Percentiles rank a stretch among this genome's conserved stretches.
Conservation (phyloP, 2,888 invertebrate genomes). For the Branchellion lobata region DNA sequence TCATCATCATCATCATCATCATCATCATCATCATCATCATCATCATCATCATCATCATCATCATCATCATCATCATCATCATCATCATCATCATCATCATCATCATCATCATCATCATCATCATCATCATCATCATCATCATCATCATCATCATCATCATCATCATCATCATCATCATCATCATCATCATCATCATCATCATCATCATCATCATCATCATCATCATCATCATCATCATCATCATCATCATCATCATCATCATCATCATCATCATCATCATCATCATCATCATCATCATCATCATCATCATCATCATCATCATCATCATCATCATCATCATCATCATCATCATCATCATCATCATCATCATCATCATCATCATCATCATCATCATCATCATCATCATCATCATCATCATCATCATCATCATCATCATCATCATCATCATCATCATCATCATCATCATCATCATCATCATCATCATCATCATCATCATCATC, state of each 20-base stretch:
- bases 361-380: slow-evolving; percentile 30
- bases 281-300: not conserved
- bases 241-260: slow-evolving; percentile 8
- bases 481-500: slow-evolving; percentile 21
- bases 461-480: slow-evolving; percentile 18
- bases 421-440: slow-evolving; percentile 24
- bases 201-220: not conserved
- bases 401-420: slow-evolving; percentile 24
- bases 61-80: slow-evolving; percentile 24
- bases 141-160: slow-evolving; percentile 3
- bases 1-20: slow-evolving; percentile 28
- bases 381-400: slow-evolving; percentile 15
- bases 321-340: not conserved
- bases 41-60: slow-evolving; percentile 21
- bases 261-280: not conserved
- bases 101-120: not conserved
- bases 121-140: not conserved
- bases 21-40: slow-evolving; percentile 20
- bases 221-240: not conserved
- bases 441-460: slow-evolving; percentile 17
- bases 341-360: slow-evolving; percentile 28
- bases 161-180: slow-evolving; percentile 14
- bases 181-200: slow-evolving; percentile 11
- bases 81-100: slow-evolving; percentile 24
- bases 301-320: not conserved